phyloP scores from a whole-genome alignment of 2,797 vertebrate genomes.

The Leptodactylus fallax region DNA sequence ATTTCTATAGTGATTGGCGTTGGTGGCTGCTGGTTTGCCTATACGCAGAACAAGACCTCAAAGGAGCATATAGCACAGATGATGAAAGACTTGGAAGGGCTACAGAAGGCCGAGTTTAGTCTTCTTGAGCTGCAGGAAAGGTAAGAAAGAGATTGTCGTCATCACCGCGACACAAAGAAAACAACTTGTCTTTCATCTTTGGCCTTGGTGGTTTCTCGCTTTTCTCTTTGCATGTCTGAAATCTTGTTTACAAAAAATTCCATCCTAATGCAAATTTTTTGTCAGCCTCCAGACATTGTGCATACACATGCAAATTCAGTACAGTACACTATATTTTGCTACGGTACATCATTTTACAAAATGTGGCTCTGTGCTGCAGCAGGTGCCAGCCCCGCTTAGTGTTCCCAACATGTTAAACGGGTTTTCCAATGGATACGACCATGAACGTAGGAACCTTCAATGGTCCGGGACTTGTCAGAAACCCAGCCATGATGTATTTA shows the following conservation, averaged over 20 bases:
- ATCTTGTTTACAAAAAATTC: background rate
- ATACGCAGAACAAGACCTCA: constrained; percentile 94
- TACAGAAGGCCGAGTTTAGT: constrained; percentile 92
- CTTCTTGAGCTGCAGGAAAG: constrained; percentile 92
- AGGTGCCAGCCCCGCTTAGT: too few relatives aligned
- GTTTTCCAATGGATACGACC: too few relatives aligned
- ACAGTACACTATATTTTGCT: background rate
- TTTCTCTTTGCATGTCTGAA: background rate
- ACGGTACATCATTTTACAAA: background rate
- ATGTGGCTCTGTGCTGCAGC: background rate
- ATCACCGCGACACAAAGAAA: background rate
- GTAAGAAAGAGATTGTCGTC: constrained; percentile 69
- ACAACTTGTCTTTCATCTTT: background rate
- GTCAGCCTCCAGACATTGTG: background rate
- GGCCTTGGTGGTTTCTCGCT: background rate
- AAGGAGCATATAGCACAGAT: constrained; percentile 96
- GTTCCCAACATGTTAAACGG: too few relatives aligned
- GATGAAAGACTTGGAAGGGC: constrained; percentile 98
- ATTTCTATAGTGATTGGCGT: constrained; percentile 96
- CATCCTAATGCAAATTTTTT: background rate
- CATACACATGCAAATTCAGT: background rate
- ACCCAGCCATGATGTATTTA: too few relatives aligned
- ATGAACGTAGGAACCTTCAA: too few relatives aligned
- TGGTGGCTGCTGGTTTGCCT: constrained; percentile 98
- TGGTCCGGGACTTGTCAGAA: too few relatives aligned